Conservation (phyloP, 2,888 invertebrate genomes). For the Tenthredo scrophulariae region DNA sequence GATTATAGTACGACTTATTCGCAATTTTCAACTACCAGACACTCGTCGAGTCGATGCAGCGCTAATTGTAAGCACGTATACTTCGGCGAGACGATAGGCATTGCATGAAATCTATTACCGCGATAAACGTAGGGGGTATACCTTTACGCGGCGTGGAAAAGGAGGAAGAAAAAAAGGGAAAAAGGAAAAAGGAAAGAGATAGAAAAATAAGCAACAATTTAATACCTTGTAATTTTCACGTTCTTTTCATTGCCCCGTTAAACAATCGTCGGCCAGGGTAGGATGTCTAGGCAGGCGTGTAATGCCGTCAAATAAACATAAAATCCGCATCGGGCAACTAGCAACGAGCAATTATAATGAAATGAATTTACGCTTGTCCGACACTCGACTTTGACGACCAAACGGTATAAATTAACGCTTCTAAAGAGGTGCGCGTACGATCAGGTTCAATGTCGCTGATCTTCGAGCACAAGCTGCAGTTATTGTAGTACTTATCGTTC, state of each 20-base stretch:
- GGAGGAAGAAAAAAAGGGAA: neutral
- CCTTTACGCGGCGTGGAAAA: neutral
- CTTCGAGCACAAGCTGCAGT: neutral
- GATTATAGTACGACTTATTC: neutral
- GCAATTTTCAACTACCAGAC: neutral
- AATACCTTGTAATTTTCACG: constrained; percentile 38
- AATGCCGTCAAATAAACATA: constrained; percentile 20
- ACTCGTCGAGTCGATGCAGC: neutral
- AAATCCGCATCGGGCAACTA: constrained; percentile 8
- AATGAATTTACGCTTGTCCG: constrained; percentile 45
- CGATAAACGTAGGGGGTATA: constrained; percentile 10
- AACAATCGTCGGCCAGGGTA: constrained; percentile 19
- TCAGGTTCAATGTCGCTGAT: neutral
- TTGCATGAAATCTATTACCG: constrained; percentile 19
- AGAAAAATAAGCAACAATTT: constrained; percentile 36
- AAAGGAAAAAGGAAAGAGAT: neutral
- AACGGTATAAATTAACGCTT: constrained; percentile 42
- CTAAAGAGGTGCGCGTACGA: neutral
- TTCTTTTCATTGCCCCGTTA: constrained; percentile 43
- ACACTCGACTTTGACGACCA: constrained; percentile 46
- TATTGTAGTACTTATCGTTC: neutral
- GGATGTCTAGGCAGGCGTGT: constrained; percentile 14
- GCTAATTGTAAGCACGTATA: constrained; percentile 1
- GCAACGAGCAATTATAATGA: constrained; percentile 41
- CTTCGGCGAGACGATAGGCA: neutral